A percentile compares a stretch with the other conserved stretches of the same genome.
Evolutionary conservation across 2,797 vertebrate species (phyloP).

Genomic region (Tiaroga cobitis): DNA sequence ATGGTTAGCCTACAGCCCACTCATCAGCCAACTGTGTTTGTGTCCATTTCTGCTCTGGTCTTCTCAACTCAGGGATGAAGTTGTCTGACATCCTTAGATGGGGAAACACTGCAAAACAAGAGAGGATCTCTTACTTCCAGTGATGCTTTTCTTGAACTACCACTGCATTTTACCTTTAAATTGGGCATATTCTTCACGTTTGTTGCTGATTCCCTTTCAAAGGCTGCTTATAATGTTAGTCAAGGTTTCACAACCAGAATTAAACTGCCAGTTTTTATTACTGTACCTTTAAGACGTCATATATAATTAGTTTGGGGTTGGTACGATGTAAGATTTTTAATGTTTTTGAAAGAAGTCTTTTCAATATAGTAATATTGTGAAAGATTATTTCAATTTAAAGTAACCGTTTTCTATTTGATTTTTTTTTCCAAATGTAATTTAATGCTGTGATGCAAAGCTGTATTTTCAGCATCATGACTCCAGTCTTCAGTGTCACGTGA

Average conservation of each 20-base stretch:
- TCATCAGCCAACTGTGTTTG: constrained; percentile 83
- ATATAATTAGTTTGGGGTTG: background rate
- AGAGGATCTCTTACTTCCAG: constrained; percentile 40
- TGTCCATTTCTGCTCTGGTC: constrained; percentile 50
- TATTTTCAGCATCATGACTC: background rate
- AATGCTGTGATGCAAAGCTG: background rate
- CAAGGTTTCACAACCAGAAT: background rate
- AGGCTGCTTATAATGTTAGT: background rate
- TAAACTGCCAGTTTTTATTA: background rate
- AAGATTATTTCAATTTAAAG: background rate
- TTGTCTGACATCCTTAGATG: constrained; percentile 44
- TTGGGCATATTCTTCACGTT: background rate
- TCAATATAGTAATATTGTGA: background rate
- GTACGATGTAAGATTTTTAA: background rate
- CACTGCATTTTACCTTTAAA: background rate
- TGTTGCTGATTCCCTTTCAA: background rate
- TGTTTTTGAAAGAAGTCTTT: background rate
- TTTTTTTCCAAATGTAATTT: background rate
- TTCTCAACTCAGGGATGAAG: constrained; percentile 49
- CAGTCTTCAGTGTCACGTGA: background rate
- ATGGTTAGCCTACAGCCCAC: constrained; percentile 78
- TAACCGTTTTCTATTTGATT: background rate
- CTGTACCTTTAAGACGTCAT: background rate
- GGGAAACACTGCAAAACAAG: constrained; percentile 33
- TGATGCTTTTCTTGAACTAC: background rate